Evolutionary conservation across 2,113 vertebrate genomes (phyloP).

Genomic region (Vombatus ursinus): DNA sequence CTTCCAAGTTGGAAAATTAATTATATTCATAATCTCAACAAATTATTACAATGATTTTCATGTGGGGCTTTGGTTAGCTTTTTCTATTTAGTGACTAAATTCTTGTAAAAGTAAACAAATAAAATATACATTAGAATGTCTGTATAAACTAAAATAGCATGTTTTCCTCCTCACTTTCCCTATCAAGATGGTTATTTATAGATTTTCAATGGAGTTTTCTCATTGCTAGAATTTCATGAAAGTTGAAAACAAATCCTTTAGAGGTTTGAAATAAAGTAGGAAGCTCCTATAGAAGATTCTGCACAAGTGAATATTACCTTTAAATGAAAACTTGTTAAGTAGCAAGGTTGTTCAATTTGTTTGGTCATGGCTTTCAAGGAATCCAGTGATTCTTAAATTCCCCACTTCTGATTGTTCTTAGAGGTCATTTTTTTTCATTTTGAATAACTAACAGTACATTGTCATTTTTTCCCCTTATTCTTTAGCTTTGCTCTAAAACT

Average conservation of each 20-base stretch:
- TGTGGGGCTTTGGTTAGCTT: background rate
- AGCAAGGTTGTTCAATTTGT: background rate
- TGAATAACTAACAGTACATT: background rate
- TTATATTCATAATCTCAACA: background rate
- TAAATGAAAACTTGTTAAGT: too few species aligned
- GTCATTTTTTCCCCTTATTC: background rate
- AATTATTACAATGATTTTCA: background rate
- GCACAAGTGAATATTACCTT: background rate
- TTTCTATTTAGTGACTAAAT: background rate
- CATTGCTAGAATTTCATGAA: background rate
- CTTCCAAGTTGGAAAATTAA: background rate
- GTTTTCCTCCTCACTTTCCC: background rate
- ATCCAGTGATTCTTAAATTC: background rate
- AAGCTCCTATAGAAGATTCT: too few species aligned
- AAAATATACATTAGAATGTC: background rate
- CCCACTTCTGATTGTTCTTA: background rate
- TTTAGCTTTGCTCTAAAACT: background rate
- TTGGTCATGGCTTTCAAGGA: background rate
- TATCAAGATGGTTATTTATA: background rate
- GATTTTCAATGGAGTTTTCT: background rate
- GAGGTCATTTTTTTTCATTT: background rate
- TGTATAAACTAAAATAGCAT: background rate
- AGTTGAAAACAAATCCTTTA: background rate
- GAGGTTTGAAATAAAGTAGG: background rate
- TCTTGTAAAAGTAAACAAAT: background rate